Evolutionary conservation across 23 tunicate genomes (phyloP).

Genomic region (Diplosoma virens): DNA sequence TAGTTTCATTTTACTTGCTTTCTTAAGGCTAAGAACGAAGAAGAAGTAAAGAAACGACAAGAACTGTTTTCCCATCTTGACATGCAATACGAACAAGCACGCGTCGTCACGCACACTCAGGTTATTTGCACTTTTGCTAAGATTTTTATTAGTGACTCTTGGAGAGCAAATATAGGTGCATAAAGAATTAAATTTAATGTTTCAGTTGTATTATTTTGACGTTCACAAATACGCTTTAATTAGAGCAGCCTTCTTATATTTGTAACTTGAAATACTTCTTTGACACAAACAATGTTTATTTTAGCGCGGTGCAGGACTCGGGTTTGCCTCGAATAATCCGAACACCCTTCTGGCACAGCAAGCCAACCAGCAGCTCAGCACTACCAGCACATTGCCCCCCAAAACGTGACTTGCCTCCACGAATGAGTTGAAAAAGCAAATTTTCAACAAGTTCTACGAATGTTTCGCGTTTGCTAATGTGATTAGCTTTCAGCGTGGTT

Average conservation of each 20-base stretch:
- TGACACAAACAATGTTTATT: background rate
- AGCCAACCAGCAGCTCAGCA: conserved; percentile 43
- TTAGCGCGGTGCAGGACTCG: conserved; percentile 86
- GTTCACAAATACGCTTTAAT: too few relatives aligned
- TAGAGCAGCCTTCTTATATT: background rate
- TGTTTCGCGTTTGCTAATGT: too few relatives aligned
- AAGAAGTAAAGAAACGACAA: conserved; percentile 60
- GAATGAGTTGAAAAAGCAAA: too few relatives aligned
- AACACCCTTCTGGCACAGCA: conserved; percentile 53
- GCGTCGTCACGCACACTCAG: conserved; percentile 86
- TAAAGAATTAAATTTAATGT: too few relatives aligned
- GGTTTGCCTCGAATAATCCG: conserved; percentile 72
- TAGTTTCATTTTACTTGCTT: too few relatives aligned
- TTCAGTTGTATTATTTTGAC: too few relatives aligned
- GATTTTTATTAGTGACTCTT: too few relatives aligned
- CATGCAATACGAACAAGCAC: conserved; percentile 87
- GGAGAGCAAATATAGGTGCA: too few relatives aligned
- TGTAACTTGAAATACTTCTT: background rate
- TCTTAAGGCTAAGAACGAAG: too few relatives aligned
- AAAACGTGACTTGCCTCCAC: too few relatives aligned
- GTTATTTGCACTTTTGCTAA: background rate
- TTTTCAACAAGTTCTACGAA: too few relatives aligned
- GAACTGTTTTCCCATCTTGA: conserved; percentile 84
- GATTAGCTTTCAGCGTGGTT: too few relatives aligned
- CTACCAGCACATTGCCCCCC: conserved; percentile 2